Evolutionary conservation across 2,797 vertebrate species (phyloP).

Genomic region (Micromesistius poutassou): DNA sequence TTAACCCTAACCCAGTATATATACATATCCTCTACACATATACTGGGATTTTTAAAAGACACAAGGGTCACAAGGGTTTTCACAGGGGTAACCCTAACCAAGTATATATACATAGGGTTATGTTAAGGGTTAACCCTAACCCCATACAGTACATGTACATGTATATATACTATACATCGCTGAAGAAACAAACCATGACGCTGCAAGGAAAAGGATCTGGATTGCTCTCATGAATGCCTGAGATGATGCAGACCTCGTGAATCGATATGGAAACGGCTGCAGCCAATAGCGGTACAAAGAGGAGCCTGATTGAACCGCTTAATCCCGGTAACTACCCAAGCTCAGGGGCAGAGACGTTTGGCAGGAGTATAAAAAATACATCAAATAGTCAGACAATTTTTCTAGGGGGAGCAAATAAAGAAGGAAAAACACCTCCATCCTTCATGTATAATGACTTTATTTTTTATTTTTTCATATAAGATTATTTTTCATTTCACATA

Average conservation of each 20-base stretch:
- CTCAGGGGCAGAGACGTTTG: not conserved
- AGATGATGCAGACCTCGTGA: not conserved
- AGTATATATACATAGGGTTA: no score
- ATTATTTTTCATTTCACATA: slow-evolving; percentile 68
- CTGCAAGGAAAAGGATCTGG: not conserved
- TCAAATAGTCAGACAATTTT: not conserved
- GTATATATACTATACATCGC: not conserved
- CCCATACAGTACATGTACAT: not conserved
- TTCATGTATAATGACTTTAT: slow-evolving; percentile 5
- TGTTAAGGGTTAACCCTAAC: no score
- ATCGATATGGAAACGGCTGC: not conserved
- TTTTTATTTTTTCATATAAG: slow-evolving; percentile 28
- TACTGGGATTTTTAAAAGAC: no score
- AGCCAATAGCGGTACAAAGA: not conserved
- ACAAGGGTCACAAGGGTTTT: no score
- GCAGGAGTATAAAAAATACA: not conserved
- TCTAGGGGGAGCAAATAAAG: not conserved
- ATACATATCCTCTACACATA: no score
- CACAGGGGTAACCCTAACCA: no score
- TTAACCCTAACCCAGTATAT: no score
- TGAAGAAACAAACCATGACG: not conserved
- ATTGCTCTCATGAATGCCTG: not conserved
- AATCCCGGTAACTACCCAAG: not conserved
- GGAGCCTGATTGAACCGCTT: not conserved
- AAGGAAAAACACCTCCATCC: not conserved